phyloP scores from a whole-genome alignment of 2,797 vertebrate genomes.

The Euphonia xanthogaster region DNA sequence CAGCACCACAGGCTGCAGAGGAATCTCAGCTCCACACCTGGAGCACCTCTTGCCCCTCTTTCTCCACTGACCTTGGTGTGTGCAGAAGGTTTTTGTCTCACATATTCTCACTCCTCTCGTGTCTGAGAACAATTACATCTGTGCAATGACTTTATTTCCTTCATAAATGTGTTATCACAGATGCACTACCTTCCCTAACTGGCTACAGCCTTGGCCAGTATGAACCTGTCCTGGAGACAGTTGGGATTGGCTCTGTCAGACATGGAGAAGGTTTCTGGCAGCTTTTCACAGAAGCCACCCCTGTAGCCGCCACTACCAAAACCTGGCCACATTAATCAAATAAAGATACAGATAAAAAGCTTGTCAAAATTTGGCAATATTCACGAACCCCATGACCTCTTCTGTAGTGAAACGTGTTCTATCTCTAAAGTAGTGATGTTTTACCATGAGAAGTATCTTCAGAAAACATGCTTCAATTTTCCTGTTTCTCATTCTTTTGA shows the following conservation, averaged over 20 bases:
- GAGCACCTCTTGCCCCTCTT: background rate
- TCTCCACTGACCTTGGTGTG: no score
- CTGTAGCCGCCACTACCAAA: rapidly evolving
- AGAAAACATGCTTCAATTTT: background rate
- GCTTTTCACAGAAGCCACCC: background rate
- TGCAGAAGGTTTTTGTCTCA: background rate
- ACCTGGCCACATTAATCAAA: background rate
- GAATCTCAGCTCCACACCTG: background rate
- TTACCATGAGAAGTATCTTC: background rate
- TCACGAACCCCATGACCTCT: background rate
- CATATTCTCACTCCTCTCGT: background rate
- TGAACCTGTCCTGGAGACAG: rapidly evolving
- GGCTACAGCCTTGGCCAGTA: background rate
- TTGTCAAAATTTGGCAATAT: background rate
- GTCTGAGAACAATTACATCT: background rate
- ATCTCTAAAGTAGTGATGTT: background rate
- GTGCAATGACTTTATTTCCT: background rate
- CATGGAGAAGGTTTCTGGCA: background rate
- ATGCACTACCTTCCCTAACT: background rate
- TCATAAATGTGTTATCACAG: background rate
- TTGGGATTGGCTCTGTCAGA: background rate
- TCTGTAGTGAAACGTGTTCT: background rate
- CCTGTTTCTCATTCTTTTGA: background rate
- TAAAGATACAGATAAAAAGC: background rate
- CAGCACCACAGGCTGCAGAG: rapidly evolving